These are phyloP conservation scores for Haemorhous mexicanus DNA, from an alignment of 2,113 vertebrate species.

Conservation along the genomic window DNA sequence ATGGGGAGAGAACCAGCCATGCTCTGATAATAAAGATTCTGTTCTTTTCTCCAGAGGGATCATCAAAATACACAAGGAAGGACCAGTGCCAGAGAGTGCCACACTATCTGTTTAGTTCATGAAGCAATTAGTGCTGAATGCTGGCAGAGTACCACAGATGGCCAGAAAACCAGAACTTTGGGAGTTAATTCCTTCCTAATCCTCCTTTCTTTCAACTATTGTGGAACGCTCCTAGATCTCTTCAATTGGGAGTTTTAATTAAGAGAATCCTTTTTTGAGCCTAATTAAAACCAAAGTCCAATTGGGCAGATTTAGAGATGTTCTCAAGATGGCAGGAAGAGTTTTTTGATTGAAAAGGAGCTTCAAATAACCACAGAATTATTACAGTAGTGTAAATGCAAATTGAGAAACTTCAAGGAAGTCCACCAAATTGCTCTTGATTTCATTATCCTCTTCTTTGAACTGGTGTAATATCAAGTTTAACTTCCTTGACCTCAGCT, in stretches of 20 bases:
- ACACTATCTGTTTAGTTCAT: background rate
- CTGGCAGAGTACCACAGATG: background rate
- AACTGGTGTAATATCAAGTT: background rate
- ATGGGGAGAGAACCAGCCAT: background rate
- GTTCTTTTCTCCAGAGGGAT: background rate
- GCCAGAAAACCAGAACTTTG: background rate
- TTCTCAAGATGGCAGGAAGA: background rate
- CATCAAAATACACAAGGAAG: background rate
- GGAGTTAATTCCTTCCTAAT: slow-evolving; percentile 26
- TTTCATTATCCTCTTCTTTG: slow-evolving; percentile 13
- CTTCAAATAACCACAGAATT: background rate
- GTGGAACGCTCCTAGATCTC: background rate
- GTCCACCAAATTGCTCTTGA: background rate
- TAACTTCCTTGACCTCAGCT: background rate
- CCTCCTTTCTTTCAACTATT: background rate
- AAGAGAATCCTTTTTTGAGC: background rate
- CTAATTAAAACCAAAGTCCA: slow-evolving; percentile 18
- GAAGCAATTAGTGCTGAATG: background rate
- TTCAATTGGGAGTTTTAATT: slow-evolving; percentile 27
- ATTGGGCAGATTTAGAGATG: background rate
- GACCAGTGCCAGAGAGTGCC: background rate
- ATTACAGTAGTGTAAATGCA: background rate
- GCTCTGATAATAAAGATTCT: background rate
- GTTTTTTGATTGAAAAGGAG: background rate
- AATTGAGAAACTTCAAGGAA: background rate